phyloP scores from a whole-genome alignment of 2,113 vertebrate species.

The Zosterops lateralis region DNA sequence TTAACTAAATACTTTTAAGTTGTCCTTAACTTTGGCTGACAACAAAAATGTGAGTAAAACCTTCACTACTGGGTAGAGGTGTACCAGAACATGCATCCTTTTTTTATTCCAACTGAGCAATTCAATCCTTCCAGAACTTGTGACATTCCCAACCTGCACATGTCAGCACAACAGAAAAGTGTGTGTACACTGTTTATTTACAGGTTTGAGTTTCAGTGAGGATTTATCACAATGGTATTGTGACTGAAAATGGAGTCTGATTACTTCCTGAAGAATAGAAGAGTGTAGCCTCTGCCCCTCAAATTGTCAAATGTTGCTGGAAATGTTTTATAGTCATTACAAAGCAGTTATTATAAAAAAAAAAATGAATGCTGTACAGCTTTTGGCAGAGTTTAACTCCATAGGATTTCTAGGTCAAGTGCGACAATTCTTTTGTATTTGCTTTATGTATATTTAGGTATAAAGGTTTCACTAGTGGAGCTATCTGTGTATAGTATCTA shows the following conservation, averaged over 20 bases:
- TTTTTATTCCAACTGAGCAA: background rate
- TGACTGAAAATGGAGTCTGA: background rate
- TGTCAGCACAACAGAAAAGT: background rate
- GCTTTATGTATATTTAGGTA: background rate
- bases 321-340: background rate
- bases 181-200: background rate
- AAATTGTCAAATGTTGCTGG: background rate
- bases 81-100: background rate
- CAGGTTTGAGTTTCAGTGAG: background rate
- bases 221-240: background rate
- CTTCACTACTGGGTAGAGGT: background rate
- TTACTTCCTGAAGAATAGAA: background rate
- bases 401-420: background rate
- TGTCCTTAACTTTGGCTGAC: background rate
- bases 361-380: background rate
- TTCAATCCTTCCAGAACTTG: background rate
- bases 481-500: background rate
- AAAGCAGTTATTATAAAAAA: background rate
- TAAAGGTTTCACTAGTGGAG: background rate
- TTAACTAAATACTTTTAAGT: conserved; percentile 36
- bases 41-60: background rate
- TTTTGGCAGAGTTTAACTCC: background rate
- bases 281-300: background rate
- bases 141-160: background rate
- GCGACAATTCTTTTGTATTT: background rate